Percentiles rank a stretch among this genome's conserved stretches.
Evolutionary conservation across 2,113 vertebrate genomes (phyloP).

Genomic region (Triplophysa siluroides): DNA sequence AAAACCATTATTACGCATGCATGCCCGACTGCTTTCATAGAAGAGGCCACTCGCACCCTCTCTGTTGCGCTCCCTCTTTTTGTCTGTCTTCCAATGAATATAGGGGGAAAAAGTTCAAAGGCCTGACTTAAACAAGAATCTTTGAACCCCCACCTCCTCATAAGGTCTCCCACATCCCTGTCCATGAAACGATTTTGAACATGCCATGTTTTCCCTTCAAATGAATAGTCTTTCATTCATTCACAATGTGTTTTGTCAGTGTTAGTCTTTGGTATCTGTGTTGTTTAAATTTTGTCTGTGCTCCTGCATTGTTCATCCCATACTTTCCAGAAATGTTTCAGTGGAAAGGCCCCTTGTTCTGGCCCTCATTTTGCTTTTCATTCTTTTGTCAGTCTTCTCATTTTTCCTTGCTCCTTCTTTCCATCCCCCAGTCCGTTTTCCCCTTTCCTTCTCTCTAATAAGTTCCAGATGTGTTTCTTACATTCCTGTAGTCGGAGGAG

Average conservation of each 20-base stretch:
- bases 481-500: slow-evolving; percentile 78
- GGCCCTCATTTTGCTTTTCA: slow-evolving; percentile 50
- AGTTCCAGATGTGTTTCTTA: slow-evolving; percentile 78
- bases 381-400: slow-evolving; percentile 57
- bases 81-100: slow-evolving; percentile 49
- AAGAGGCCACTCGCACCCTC: slow-evolving; percentile 50
- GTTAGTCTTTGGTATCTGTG: neutral
- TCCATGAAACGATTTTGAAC: slow-evolving; percentile 34
- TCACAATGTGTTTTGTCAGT: slow-evolving; percentile 5
- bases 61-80: slow-evolving; percentile 32
- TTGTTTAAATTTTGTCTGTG: neutral
- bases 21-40: slow-evolving; percentile 53
- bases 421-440: slow-evolving; percentile 61
- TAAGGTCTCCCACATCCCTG: neutral
- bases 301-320: neutral
- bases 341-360: slow-evolving; percentile 45
- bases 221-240: slow-evolving; percentile 10
- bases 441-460: slow-evolving; percentile 70
- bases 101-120: slow-evolving; percentile 51
- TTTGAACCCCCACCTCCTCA: slow-evolving; percentile 42
- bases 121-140: slow-evolving; percentile 34
- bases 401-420: slow-evolving; percentile 49
- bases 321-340: slow-evolving; percentile 41
- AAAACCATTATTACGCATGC: slow-evolving; percentile 58
- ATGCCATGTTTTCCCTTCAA: slow-evolving; percentile 35